Evolutionary conservation across 2,888 invertebrate genomes (phyloP).

Genomic region (Disparrhopalites patrizii): DNA sequence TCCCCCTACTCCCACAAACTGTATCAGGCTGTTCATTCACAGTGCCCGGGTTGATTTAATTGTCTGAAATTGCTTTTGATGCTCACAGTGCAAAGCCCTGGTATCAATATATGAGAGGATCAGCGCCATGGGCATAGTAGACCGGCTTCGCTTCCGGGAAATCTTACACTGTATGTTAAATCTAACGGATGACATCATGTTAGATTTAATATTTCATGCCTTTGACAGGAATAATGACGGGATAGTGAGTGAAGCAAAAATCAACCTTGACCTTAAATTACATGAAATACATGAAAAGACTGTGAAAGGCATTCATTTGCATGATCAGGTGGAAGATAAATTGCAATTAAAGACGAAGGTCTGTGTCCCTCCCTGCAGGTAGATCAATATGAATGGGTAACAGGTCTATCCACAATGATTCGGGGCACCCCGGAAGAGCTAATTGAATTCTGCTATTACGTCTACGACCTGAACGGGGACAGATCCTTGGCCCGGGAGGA

Average conservation of each 20-base stretch:
- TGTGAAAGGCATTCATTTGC: too few species aligned
- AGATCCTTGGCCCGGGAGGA: constrained; percentile 43
- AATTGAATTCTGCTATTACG: constrained; percentile 33
- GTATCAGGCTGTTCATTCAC: too few species aligned
- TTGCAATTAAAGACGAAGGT: neutral
- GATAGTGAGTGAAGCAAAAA: too few species aligned
- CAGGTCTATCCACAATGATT: constrained; percentile 41
- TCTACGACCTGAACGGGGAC: constrained; percentile 42
- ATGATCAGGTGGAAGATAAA: too few species aligned
- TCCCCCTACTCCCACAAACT: too few species aligned
- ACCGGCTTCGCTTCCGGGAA: constrained; percentile 38
- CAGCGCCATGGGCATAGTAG: constrained; percentile 27
- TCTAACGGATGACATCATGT: constrained; percentile 43
- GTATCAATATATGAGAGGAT: constrained; percentile 30
- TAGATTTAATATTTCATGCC: constrained; percentile 39
- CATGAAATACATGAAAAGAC: too few species aligned
- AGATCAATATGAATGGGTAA: constrained; percentile 34
- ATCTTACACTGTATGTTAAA: constrained; percentile 40
- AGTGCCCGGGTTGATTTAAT: too few species aligned
- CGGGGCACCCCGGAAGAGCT: constrained; percentile 38
- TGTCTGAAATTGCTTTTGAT: too few species aligned
- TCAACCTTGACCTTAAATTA: too few species aligned
- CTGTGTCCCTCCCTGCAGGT: constrained; percentile 28
- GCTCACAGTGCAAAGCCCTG: constrained; percentile 20
- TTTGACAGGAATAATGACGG: constrained; percentile 44